phyloP scores from a whole-genome alignment of 2,888 invertebrate species.

The Agrochola lota region DNA sequence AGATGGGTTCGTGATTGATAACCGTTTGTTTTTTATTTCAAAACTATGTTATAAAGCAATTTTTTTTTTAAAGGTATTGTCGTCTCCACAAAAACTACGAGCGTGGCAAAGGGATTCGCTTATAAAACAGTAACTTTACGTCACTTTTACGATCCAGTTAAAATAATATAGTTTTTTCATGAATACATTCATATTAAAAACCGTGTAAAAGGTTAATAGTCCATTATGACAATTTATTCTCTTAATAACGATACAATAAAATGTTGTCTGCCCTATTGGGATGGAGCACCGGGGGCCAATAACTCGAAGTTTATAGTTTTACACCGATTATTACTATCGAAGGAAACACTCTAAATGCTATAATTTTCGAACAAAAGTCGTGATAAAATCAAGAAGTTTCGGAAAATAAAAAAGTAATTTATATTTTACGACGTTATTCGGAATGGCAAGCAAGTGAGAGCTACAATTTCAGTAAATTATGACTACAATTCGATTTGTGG shows the following conservation, averaged over 20 bases:
- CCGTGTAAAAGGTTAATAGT: constrained; percentile 63
- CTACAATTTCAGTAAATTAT: constrained; percentile 53
- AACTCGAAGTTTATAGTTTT: constrained; percentile 47
- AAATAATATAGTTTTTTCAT: constrained; percentile 57
- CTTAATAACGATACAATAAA: constrained; percentile 56
- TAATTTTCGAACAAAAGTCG: constrained; percentile 54
- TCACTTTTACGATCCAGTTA: constrained; percentile 53
- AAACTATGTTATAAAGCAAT: not conserved
- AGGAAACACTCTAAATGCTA: constrained; percentile 61
- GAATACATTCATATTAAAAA: constrained; percentile 56
- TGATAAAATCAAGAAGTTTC: constrained; percentile 57
- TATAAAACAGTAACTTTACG: constrained; percentile 40
- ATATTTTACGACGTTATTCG: constrained; percentile 38
- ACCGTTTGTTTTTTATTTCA: not conserved
- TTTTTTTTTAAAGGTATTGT: not conserved
- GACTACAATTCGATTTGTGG: constrained; percentile 52
- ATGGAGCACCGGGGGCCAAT: constrained; percentile 26
- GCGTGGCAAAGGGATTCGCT: constrained; percentile 17
- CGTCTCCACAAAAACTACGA: constrained; percentile 22
- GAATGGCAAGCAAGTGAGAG: constrained; percentile 46
- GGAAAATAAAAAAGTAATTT: constrained; percentile 54
- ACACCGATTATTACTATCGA: constrained; percentile 56
- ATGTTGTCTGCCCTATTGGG: constrained; percentile 28
- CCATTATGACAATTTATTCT: constrained; percentile 56
- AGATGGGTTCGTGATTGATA: not conserved